Evolutionary conservation across 2,113 vertebrate species (phyloP).

Genomic region (Antechinus flavipes): DNA sequence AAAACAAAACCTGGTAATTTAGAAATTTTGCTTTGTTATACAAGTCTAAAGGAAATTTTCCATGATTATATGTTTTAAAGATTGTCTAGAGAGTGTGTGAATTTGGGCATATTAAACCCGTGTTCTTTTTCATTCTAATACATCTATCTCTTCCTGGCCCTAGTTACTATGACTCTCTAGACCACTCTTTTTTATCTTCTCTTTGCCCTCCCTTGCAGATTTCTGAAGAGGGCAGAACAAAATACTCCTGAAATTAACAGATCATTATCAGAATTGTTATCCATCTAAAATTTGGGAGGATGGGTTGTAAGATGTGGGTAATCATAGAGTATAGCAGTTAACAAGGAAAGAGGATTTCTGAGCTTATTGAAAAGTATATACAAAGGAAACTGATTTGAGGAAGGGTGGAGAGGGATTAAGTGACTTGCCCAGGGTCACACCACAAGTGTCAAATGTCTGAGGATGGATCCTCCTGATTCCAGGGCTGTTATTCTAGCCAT

Average conservation of each 20-base stretch:
- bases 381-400: background rate
- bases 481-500: too few relatives aligned
- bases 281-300: constrained; percentile 16
- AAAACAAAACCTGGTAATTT: background rate
- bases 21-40: constrained; percentile 34
- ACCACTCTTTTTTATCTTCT: background rate
- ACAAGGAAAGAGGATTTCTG: background rate
- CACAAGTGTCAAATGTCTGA: too few relatives aligned
- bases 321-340: background rate
- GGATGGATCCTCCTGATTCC: too few relatives aligned
- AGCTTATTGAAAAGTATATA: background rate
- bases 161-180: constrained; percentile 6
- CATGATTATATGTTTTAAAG: constrained; percentile 32
- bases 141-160: constrained; percentile 40
- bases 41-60: background rate
- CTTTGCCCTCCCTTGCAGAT: background rate
- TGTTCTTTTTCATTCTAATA: constrained; percentile 15
- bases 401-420: too few relatives aligned
- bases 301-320: constrained; percentile 30
- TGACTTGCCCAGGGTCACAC: too few relatives aligned
- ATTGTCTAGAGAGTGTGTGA: constrained; percentile 10
- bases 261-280: constrained; percentile 38
- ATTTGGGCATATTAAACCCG: constrained; percentile 22
- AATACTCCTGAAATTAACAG: background rate
- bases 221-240: constrained; percentile 9